Conservation (phyloP, 2,888 invertebrate species). For the Brenthis hecate region DNA sequence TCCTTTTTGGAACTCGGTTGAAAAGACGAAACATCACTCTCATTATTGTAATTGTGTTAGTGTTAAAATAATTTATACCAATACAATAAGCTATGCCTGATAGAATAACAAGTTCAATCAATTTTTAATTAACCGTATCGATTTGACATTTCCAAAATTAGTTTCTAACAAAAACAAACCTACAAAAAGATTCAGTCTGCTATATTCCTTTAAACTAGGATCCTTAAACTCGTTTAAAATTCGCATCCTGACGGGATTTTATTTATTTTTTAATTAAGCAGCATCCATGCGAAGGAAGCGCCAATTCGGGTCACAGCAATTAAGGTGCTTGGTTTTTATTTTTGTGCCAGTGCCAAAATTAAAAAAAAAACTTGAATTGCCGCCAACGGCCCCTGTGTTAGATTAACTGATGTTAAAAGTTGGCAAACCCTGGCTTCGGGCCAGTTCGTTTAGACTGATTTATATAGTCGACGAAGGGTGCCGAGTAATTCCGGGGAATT, state of each 20-base stretch:
- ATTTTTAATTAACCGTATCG: not conserved
- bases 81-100: too few species aligned
- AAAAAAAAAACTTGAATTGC: slow-evolving; percentile 63
- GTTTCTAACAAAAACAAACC: not conserved
- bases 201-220: slow-evolving; percentile 4
- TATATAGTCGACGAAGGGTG: slow-evolving; percentile 29
- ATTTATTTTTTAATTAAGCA: slow-evolving; percentile 57
- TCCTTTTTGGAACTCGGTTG: too few species aligned
- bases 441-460: slow-evolving; percentile 26
- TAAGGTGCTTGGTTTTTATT: slow-evolving; percentile 68
- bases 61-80: too few species aligned
- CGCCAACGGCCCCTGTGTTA: slow-evolving; percentile 65
- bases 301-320: slow-evolving; percentile 71
- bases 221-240: slow-evolving; percentile 30
- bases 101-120: too few species aligned
- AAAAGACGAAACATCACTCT: too few species aligned
- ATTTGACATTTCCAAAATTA: not conserved
- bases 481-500: slow-evolving; percentile 21
- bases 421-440: slow-evolving; percentile 32
- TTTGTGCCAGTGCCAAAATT: slow-evolving; percentile 69
- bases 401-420: slow-evolving; percentile 74
- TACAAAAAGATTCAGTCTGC: not conserved
- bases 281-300: slow-evolving; percentile 51
- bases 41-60: too few species aligned
- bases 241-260: slow-evolving; percentile 35